Conservation (phyloP, 2,888 invertebrate genomes). For the Autographa gamma region DNA sequence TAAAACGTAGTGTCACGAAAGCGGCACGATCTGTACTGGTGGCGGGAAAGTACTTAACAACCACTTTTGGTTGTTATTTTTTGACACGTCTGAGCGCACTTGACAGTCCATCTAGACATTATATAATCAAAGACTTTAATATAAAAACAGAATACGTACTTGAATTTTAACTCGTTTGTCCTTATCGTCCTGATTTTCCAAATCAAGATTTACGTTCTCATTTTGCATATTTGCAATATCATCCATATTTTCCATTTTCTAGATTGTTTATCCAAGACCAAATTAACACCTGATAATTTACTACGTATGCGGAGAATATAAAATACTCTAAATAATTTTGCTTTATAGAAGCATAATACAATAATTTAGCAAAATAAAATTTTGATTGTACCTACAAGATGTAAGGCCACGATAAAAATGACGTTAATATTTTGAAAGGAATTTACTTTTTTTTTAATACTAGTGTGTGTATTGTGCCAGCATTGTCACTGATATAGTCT, state of each 20-base stretch:
- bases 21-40: too few relatives aligned
- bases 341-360: constrained; percentile 33
- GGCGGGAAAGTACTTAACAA: too few relatives aligned
- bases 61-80: too few relatives aligned
- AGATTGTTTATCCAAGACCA: neutral
- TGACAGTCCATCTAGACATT: too few relatives aligned
- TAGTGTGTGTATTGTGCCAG: neutral
- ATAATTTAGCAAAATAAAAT: constrained; percentile 44
- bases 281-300: constrained; percentile 54
- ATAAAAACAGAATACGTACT: constrained; percentile 59
- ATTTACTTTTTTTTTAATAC: neutral
- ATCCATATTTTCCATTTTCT: constrained; percentile 65
- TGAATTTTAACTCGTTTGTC: constrained; percentile 82
- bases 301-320: neutral
- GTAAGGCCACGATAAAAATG: constrained; percentile 26
- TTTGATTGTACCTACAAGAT: constrained; percentile 7
- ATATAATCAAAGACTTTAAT: too few relatives aligned
- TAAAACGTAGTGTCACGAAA: too few relatives aligned
- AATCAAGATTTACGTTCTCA: constrained; percentile 12
- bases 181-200: constrained; percentile 66
- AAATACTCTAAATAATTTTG: constrained; percentile 26
- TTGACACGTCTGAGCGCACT: too few relatives aligned
- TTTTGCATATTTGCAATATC: constrained; percentile 45
- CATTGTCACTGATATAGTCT: neutral
- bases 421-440: neutral